Evolutionary conservation across 2,797 vertebrate species (phyloP).

Genomic region (Picus viridis): DNA sequence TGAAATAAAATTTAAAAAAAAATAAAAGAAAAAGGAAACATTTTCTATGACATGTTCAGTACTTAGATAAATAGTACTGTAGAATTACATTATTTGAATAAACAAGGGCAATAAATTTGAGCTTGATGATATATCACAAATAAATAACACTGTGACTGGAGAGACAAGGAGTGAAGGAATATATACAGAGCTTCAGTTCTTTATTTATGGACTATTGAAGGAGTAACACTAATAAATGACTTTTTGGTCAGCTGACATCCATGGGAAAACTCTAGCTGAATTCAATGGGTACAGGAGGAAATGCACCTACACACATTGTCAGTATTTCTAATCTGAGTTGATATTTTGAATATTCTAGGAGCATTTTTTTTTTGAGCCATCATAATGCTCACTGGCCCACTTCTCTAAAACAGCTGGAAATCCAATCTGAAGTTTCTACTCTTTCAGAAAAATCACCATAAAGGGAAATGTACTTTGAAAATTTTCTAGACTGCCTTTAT

Average conservation of each 20-base stretch:
- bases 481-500: background rate
- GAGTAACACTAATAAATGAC: background rate
- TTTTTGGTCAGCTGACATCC: background rate
- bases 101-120: background rate
- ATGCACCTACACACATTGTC: no score
- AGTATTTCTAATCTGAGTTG: background rate
- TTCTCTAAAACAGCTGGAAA: background rate
- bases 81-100: background rate
- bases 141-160: background rate
- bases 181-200: background rate
- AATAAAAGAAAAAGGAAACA: background rate
- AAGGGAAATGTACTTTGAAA: background rate
- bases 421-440: background rate
- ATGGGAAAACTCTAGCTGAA: background rate
- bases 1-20: no score
- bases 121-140: background rate
- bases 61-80: background rate
- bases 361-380: background rate
- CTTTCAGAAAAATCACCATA: background rate
- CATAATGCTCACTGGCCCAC: background rate
- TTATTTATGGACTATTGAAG: background rate
- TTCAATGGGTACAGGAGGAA: background rate
- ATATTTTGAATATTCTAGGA: background rate
- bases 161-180: background rate
- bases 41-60: background rate